Evolutionary conservation across 2,797 vertebrate genomes (phyloP), one percentile per base, ranked within the genome.

Genomic region (Furcifer pardalis): DNA sequence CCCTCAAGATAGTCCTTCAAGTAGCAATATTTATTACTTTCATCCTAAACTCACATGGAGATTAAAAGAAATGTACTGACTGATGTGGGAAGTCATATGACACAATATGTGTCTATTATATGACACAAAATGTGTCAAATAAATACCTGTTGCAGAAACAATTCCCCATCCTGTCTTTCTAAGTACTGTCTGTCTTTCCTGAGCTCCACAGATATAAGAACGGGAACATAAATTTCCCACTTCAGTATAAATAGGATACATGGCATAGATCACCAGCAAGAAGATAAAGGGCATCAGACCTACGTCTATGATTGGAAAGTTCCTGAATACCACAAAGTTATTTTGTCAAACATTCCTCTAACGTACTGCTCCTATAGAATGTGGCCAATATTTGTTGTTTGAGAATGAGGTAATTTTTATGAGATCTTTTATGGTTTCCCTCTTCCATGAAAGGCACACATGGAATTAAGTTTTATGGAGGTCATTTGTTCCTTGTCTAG

Each of bases 111-210:
- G 62, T 59, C 80, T 49, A n/a, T 71, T 87, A 81, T 66, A 69
- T 69, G 81, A 82, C 10, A 25, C 1, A 0, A 42, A 17, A 23
- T 40, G n/a, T 78, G 17, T 23, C 62, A n/a, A 83, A 81, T 75
- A 56, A 82, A 79, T 42, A 77, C 56, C 78, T 78, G 35, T 87
- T 71, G n/a, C 56, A 27, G 17, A 65, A 65, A 74, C 81, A 37
- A 37, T 37, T 52, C 10, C 44, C 49, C 19, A 7, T 4, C 37
- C 8, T 25, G 13, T 77, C 21, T 60, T 77, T 83, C 2, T 49
- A 65, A 88, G 72, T 42, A 52, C 60, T 82, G 73, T 32, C 83
- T 74, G 82, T 40, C 46, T 72, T n/a, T n/a, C 84, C 63, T 25
- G 73, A 66, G 77, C 77, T 46, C 9, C 27, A 74, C 59, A 72